These are phyloP conservation scores for Mythimna albipuncta DNA, from an alignment of 2,888 invertebrate species.

Conservation along the genomic window DNA sequence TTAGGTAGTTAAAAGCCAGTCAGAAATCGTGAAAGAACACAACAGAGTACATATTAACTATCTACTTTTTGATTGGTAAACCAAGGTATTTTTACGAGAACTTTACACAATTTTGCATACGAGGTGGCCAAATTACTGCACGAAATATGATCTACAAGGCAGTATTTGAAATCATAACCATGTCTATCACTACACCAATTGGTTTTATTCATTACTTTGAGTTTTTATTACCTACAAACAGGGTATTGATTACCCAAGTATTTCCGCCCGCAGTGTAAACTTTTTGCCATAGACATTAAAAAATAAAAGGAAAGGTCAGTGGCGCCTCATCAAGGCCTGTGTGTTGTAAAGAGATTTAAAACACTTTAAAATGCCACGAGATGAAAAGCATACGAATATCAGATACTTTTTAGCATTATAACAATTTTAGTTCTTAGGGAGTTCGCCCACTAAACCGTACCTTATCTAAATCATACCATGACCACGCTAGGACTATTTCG, in stretches of 20 bases:
- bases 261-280: constrained; percentile 65
- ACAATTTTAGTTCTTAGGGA: background rate
- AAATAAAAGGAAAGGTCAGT: constrained; percentile 69
- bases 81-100: constrained; percentile 13
- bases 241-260: constrained; percentile 58
- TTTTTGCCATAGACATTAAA: constrained; percentile 57
- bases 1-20: background rate
- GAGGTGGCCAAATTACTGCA: constrained; percentile 8
- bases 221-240: constrained; percentile 38
- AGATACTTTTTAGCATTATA: background rate
- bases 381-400: constrained; percentile 29
- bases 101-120: constrained; percentile 28
- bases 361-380: constrained; percentile 46
- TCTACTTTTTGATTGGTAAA: background rate
- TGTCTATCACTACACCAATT: constrained; percentile 21
- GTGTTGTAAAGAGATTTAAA: constrained; percentile 42
- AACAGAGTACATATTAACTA: constrained; percentile 2
- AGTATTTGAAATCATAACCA: constrained; percentile 23
- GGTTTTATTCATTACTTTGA: constrained; percentile 30
- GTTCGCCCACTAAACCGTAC: too few relatives aligned
- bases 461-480: too few relatives aligned
- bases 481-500: too few relatives aligned
- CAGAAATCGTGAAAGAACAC: constrained; percentile 7
- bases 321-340: constrained; percentile 65
- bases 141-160: constrained; percentile 15